phyloP scores from a whole-genome alignment of 1,140 invertebrate genomes.

The Euura saliciscinereae region DNA sequence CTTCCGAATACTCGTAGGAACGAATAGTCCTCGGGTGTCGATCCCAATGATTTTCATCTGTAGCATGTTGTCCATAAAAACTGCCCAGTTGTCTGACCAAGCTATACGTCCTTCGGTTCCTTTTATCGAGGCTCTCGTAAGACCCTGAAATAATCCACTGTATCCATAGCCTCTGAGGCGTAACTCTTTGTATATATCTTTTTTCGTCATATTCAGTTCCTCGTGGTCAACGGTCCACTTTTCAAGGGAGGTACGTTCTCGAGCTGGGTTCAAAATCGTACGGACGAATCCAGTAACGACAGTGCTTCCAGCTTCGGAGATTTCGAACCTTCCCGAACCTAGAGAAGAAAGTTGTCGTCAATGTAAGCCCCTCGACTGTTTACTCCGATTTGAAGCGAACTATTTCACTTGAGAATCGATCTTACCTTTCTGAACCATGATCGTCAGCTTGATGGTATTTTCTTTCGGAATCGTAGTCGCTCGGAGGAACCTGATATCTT shows the following conservation, averaged over 20 bases:
- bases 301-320: slow-evolving; percentile 76
- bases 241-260: slow-evolving; percentile 30
- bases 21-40: slow-evolving; percentile 72
- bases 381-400: too few relatives aligned
- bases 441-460: slow-evolving; percentile 70
- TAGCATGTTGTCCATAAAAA: slow-evolving; percentile 89
- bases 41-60: slow-evolving; percentile 79
- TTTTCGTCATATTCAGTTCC: slow-evolving; percentile 48
- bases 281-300: slow-evolving; percentile 74
- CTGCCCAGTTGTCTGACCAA: slow-evolving; percentile 82
- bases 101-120: slow-evolving; percentile 53
- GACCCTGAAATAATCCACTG: slow-evolving; percentile 73
- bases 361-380: too few relatives aligned
- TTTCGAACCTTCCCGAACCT: not conserved
- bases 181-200: slow-evolving; percentile 89
- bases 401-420: too few relatives aligned
- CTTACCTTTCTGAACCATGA: slow-evolving; percentile 68
- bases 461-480: slow-evolving; percentile 78
- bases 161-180: slow-evolving; percentile 88
- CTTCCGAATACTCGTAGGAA: slow-evolving; percentile 81
- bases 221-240: slow-evolving; percentile 41
- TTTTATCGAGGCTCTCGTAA: slow-evolving; percentile 59
- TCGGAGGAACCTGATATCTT: slow-evolving; percentile 78
- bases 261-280: slow-evolving; percentile 57
- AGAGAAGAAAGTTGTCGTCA: too few relatives aligned